Base-by-base conservation (phyloP, 2,797 vertebrate genomes). In the Schizopygopsis malacanthus region DNA sequence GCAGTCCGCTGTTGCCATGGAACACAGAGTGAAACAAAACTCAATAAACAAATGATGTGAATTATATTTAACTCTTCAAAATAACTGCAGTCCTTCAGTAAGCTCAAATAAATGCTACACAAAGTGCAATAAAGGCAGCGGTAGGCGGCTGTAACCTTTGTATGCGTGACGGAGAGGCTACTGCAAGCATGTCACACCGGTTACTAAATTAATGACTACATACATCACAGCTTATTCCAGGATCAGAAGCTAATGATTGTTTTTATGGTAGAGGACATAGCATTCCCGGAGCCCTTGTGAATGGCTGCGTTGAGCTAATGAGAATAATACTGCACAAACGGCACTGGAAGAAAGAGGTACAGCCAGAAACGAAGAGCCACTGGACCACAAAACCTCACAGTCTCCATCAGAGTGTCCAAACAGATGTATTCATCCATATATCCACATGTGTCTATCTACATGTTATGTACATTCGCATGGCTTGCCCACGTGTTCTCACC, bases 261-360 rank as follows among this genome's bases (percentile, higher is more conserved):
- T 78, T 81, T 72, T 47, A 82, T 65, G 83, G 59, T 88, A 73
- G 75, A 83, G 85, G 83, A 79, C 79, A 78, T 75, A 80, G 83
- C 54, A 63, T 76, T 86, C 85, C 71, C 71, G 56, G 73, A 85
- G 85, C 52, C 39, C 82, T 83, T 33, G 28, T 79, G 77, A 87
- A 89, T 78, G 82, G 50, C 85, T 89, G 82, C 85, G 52, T 61
- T 41, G 78, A 85, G 75, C 43, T 83, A 56, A 83, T 79, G 9
- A 67, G 63, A 22, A 43, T 81, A 89, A 88, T 87, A 92, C 90
- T 88, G 90, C 85, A 92, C 89, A 88, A 65, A 85, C 78, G 4
- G 54, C 78, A 75, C 78, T 81, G 84, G 67, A 80, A 65, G 77
- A 80, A 71, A 81, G 84, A 81, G 59, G 56, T 22, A 70, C 43